Evolutionary conservation across 2,888 invertebrate species (phyloP), one percentile per base, ranked within the genome.

Genomic region (Phalangium opilio): DNA sequence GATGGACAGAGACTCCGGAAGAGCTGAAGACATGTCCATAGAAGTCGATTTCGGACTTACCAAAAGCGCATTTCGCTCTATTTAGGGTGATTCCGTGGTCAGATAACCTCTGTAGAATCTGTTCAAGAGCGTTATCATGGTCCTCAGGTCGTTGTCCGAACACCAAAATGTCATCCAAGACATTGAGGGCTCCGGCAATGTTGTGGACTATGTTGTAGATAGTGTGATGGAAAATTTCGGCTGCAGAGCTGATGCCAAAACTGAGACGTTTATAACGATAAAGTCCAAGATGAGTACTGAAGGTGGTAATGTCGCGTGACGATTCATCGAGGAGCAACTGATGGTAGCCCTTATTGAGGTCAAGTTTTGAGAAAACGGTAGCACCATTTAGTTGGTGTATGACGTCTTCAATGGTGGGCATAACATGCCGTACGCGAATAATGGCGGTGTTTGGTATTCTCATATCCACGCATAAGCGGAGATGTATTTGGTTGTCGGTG

Each of bases 211-310:
- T 58, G 50, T 55, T 52, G 49, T 63, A 62, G 20, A 69, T 47
- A 2, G 58, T 59, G 55, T 67, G 64, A 55, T 68, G 65, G 50
- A 66, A 69, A 2, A 65, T 55, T 57, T 68, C 69, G 1, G 65
- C 63, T 3, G 70, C 70, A 43, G 64, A 64, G 2, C 57, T 58
- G 10, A 68, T 61, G 0, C 64, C 65, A 49, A 66, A 66, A 61
- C 63, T 63, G 7, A 66, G 32, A 12, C 65, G 40, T 53, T 66
- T 67, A 49, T 64, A 69, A 20, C 62, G 50, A 47, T 49, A 64
- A 11, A 67, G 43, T 0, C 65, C 65, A 36, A 54, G 55, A 18
- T 57, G 56, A 3, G 65, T 64, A 5, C 61, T 61, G 49, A 67
- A 67, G 3, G 63, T 64, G 34, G 65, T 66, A 11, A 65, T 59